These are phyloP conservation scores for Sebastes baramenuke DNA, from an alignment of 2,797 vertebrate species.

Conservation along the genomic window DNA sequence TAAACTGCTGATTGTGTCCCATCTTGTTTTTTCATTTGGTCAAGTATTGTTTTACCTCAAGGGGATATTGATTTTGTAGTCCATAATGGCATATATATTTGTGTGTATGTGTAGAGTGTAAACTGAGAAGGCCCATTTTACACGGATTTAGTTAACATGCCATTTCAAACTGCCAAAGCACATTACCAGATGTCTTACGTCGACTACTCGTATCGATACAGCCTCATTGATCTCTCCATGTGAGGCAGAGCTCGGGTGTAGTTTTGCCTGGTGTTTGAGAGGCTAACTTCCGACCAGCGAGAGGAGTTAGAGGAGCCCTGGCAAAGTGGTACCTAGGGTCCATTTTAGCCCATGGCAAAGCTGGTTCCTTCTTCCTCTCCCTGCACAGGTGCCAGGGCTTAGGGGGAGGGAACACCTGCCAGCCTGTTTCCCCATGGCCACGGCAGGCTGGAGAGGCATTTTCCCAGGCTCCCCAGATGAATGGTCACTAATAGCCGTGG, in stretches of 20 bases:
- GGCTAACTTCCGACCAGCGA: not conserved
- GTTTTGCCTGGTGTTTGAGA: slow-evolving; percentile 11
- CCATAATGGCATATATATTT: slow-evolving; percentile 47
- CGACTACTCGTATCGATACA: slow-evolving; percentile 45
- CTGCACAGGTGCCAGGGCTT: slow-evolving; percentile 81
- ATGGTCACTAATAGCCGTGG: slow-evolving; percentile 87
- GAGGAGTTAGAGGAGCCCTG: slow-evolving; percentile 19
- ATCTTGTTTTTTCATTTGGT: slow-evolving; percentile 17
- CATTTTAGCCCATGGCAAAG: slow-evolving; percentile 63
- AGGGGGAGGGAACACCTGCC: slow-evolving; percentile 87
- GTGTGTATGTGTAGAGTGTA: slow-evolving; percentile 52
- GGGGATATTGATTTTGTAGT: slow-evolving; percentile 36
- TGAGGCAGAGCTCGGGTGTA: slow-evolving; percentile 12
- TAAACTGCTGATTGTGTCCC: not conserved
- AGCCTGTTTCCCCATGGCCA: slow-evolving; percentile 83
- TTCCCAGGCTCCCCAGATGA: slow-evolving; percentile 91
- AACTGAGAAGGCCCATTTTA: slow-evolving; percentile 68
- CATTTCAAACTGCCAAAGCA: slow-evolving; percentile 68
- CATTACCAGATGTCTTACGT: slow-evolving; percentile 72
- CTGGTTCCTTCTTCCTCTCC: slow-evolving; percentile 72
- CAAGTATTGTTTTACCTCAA: slow-evolving; percentile 22
- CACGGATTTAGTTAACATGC: slow-evolving; percentile 67
- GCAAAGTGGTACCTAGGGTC: slow-evolving; percentile 62
- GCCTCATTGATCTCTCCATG: slow-evolving; percentile 40
- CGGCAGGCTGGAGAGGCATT: slow-evolving; percentile 85